Conservation (phyloP, 2,888 invertebrate genomes). For the Rhorus exstirpatorius region DNA sequence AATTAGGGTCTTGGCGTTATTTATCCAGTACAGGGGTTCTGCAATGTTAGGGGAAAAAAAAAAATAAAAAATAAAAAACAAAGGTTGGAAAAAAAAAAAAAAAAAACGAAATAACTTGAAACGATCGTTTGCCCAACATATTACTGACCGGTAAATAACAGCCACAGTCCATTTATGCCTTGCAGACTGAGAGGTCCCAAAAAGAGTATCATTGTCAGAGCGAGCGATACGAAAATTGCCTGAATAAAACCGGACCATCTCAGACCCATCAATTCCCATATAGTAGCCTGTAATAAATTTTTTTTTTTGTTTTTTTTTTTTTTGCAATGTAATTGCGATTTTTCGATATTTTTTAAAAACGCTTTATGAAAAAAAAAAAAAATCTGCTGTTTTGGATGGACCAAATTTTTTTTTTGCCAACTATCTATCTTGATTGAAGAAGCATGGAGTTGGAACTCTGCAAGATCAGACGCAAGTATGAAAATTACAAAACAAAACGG, state of each 20-base stretch:
- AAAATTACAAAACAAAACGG: too few species aligned
- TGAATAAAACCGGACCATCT: slow-evolving; percentile 91
- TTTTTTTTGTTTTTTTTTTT: too few species aligned
- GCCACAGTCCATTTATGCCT: slow-evolving; percentile 90
- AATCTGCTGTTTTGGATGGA: too few species aligned
- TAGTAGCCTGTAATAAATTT: slow-evolving; percentile 86
- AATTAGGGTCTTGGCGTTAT: slow-evolving; percentile 90
- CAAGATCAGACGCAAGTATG: too few species aligned
- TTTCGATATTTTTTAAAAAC: too few species aligned
- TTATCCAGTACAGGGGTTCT: slow-evolving; percentile 92
- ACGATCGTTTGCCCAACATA: not conserved
- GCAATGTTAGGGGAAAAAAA: slow-evolving; percentile 70
- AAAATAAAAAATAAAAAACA: slow-evolving; percentile 1
- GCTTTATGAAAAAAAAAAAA: too few species aligned
- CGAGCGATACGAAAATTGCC: slow-evolving; percentile 91
- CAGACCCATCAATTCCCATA: slow-evolving; percentile 92
- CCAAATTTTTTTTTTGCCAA: too few species aligned
- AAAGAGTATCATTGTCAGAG: slow-evolving; percentile 93
- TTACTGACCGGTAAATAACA: slow-evolving; percentile 89
- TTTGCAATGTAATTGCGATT: too few species aligned
- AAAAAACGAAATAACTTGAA: too few species aligned
- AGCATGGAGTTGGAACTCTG: too few species aligned
- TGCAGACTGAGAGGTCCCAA: slow-evolving; percentile 94
- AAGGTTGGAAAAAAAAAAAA: too few species aligned
- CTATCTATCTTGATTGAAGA: too few species aligned